phyloP scores from a whole-genome alignment of 2,888 invertebrate genomes.

The Itoplectis maculator region DNA sequence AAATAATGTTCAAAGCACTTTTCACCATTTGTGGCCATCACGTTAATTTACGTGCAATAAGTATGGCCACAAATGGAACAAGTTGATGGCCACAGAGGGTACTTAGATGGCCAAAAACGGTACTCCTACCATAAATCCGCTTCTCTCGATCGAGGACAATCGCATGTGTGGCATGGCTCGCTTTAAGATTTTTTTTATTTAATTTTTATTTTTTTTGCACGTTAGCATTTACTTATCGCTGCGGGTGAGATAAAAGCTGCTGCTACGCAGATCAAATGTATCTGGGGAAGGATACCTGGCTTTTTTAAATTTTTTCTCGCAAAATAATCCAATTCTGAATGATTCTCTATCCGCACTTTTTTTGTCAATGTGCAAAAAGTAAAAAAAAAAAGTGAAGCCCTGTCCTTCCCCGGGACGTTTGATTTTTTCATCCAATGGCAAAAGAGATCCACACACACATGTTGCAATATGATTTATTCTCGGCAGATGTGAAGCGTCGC shows the following conservation, averaged over 20 bases:
- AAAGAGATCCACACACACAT: constrained; percentile 68
- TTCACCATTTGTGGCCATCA: no score
- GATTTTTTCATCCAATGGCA: constrained; percentile 18
- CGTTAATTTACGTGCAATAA: no score
- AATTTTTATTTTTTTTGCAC: constrained; percentile 42
- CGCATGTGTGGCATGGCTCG: constrained; percentile 54
- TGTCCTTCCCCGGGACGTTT: constrained; percentile 31
- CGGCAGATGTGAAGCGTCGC: constrained; percentile 83
- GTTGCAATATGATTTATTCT: constrained; percentile 79
- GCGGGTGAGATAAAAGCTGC: not conserved
- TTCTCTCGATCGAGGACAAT: constrained; percentile 6
- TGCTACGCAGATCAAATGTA: no score
- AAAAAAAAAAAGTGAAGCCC: not conserved
- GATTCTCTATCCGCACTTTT: not conserved
- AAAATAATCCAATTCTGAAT: no score
- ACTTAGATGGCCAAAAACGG: no score
- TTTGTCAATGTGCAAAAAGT: not conserved
- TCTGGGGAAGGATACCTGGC: constrained; percentile 31
- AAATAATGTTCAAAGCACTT: no score
- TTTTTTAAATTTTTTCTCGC: not conserved
- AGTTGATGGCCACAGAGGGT: no score
- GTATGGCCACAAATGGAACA: no score
- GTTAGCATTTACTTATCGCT: constrained; percentile 33
- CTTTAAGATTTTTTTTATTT: constrained; percentile 33
- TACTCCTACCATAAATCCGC: constrained; percentile 47